Base-by-base conservation (phyloP, 2,797 vertebrate genomes). In the Lepus oiostolus region DNA sequence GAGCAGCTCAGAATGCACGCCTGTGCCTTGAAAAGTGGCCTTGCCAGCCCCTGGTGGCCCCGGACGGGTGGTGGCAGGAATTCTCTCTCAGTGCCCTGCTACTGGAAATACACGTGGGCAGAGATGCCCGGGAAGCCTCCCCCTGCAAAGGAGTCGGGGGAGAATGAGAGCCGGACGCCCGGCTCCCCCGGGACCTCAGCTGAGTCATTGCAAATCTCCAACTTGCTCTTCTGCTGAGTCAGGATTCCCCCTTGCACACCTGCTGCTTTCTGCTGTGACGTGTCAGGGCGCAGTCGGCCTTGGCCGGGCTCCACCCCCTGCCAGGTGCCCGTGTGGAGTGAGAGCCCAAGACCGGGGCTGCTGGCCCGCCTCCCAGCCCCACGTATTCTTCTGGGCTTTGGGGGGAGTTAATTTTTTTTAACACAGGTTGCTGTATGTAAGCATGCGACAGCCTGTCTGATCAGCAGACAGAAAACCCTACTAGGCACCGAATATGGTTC, bases 271-370 rank as follows among this genome's bases (percentile, higher is more conserved):
- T 42, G 32, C 17, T 47, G 5, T 42, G 1, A 30, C 1, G 0
- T 6, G 8, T 1, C 70, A 68, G 35, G 19, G 19, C 22, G 38
- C 11, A 7, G 28, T 4, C 8, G 24, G 7, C 62, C 38, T 60
- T 30, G 35, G 42, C 1, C 17, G 12, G 24, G 1, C 26, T 19
- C 4, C 13, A 14, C 5, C 32, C 3, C 22, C 2, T n/a, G 54
- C 22, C 2, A 5, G 11, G 5, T 21, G 16, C 26, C 17, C 2
- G 0, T 0, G 1, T 5, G 47, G 28, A 19, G 22, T 0, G 28
- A 81, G 71, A 42, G 24, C 30, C 63, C 32, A 2, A 38, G 85
- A 16, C 32, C 14, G 67, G n/a, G 47, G 17, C 28, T 12, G 13
- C 17, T 4, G 5, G 7, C 5, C 2, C 6, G 4, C 30, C 30